phyloP scores from a whole-genome alignment of 2,797 vertebrate species.

The Poecile montanus region DNA sequence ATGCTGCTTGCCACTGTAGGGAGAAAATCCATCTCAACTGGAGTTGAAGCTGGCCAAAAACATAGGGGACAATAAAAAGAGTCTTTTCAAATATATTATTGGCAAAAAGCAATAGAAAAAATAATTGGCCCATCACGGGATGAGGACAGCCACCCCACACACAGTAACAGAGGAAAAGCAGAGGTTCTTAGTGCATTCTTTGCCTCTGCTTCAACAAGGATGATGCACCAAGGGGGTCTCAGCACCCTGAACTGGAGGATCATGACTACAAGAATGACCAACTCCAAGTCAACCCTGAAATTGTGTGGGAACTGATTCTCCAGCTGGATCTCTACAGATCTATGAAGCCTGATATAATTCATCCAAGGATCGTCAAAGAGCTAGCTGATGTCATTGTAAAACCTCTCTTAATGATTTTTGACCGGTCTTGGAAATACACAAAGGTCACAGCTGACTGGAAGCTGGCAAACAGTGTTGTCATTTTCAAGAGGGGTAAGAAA shows the following conservation, averaged over 20 bases:
- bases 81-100: neutral
- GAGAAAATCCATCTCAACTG: neutral
- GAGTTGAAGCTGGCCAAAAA: neutral
- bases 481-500: neutral
- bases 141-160: fast-evolving
- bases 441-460: neutral
- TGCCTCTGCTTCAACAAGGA: neutral
- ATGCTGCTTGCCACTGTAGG: neutral
- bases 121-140: fast-evolving
- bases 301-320: neutral
- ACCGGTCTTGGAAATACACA: neutral
- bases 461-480: neutral
- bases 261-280: fast-evolving
- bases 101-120: neutral
- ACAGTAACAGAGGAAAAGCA: neutral
- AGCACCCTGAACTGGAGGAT: neutral
- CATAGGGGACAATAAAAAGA: neutral
- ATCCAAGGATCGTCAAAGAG: neutral
- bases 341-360: neutral
- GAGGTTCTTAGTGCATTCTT: neutral
- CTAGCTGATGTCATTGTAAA: neutral
- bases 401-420: neutral
- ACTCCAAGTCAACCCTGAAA: neutral
- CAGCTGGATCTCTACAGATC: neutral
- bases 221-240: neutral